Base-by-base conservation (phyloP, 2,888 invertebrate species). In the Drosophila koepferae region DNA sequence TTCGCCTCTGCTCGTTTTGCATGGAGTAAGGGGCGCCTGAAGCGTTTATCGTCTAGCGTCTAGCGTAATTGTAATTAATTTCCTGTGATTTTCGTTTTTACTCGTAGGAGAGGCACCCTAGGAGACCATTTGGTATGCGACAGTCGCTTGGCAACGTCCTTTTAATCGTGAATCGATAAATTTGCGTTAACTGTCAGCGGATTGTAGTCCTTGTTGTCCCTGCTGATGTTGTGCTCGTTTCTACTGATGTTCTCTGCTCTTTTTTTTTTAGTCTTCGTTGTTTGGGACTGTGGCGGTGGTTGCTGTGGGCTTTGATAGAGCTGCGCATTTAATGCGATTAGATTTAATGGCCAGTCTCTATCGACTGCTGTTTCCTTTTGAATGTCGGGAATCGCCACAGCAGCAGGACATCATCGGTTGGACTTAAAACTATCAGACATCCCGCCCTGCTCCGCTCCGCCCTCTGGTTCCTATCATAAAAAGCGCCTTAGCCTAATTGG, bases 291-390 rank as follows among this genome's bases (percentile, higher is more conserved):
- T 67, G 82, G 63, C 74, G 71, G 67, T 75, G 71, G 76, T 78
- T 63, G 67, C 61, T 59, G 31, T 36, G 18, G 23, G 48, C 71
- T 53, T 48, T 59, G 63, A 60, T 28, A 56, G 61, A 70, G 71
- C 78, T 81, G 85, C 74, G 80, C 87, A 83, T 88, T 88, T 91
- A 91, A 91, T 90, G 90, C 91, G 91, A 90, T 91, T 91, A 91
- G 90, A 80, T 88, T 90, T 91, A 90, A 91, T 90, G 88, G 87
- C 66, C 78, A 77, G 82, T 75, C 79, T 71, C 56, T 18, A 28
- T 69, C 72, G 74, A 62, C 68, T 71, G 71, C 65, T 66, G 58
- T 68, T 73, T 71, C 48, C 36, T 71, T 63, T 63, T 64, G 64
- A 67, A 60, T 67, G 69, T 40, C 71, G 63, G 48, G 28, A 72